Conservation (phyloP, 2,888 invertebrate genomes). For the Monopis laevigella region DNA sequence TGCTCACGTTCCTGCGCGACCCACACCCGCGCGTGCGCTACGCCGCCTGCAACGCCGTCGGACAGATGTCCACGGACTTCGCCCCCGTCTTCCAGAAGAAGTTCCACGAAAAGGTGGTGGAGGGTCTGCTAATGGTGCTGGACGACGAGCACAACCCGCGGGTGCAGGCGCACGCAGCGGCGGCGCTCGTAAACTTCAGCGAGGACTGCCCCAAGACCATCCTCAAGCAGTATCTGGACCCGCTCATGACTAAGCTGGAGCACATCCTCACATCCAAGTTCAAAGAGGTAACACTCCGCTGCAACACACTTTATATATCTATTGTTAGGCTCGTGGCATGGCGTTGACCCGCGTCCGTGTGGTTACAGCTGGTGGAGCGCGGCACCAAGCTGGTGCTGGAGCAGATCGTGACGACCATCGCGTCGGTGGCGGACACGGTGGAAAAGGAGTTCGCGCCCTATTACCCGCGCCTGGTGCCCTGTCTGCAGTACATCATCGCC, state of each 20-base stretch:
- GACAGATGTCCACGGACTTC: conserved; percentile 99
- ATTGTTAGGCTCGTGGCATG: conserved; percentile 67
- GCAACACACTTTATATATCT: conserved; percentile 25
- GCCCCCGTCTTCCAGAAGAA: conserved; percentile 97
- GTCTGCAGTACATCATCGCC: conserved; percentile 95
- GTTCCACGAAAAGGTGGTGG: conserved; percentile 95
- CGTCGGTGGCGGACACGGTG: conserved; percentile 97
- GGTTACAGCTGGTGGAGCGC: conserved; percentile 80
- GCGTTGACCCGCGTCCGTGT: not conserved
- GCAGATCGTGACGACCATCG: conserved; percentile 98
- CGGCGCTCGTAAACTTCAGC: conserved; percentile 98
- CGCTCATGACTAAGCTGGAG: conserved; percentile 91
- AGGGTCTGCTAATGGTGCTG: conserved; percentile 86
- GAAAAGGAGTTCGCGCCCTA: conserved; percentile 95
- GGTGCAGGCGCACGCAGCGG: conserved; percentile 89
- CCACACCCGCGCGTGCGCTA: conserved; percentile 93
- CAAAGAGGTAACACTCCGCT: conserved; percentile 87
- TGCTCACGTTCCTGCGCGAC: conserved; percentile 86
- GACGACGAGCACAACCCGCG: conserved; percentile 93
- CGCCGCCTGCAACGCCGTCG: conserved; percentile 98
- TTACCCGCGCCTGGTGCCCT: conserved; percentile 94
- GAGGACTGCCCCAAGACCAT: conserved; percentile 98
- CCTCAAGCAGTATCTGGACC: conserved; percentile 88
- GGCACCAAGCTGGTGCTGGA: conserved; percentile 97
- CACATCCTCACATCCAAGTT: conserved; percentile 90